A percentile compares a stretch with the other conserved stretches of the same genome.
Conservation (phyloP, 2,797 vertebrate species). For the Kryptolebias ocellatus region DNA sequence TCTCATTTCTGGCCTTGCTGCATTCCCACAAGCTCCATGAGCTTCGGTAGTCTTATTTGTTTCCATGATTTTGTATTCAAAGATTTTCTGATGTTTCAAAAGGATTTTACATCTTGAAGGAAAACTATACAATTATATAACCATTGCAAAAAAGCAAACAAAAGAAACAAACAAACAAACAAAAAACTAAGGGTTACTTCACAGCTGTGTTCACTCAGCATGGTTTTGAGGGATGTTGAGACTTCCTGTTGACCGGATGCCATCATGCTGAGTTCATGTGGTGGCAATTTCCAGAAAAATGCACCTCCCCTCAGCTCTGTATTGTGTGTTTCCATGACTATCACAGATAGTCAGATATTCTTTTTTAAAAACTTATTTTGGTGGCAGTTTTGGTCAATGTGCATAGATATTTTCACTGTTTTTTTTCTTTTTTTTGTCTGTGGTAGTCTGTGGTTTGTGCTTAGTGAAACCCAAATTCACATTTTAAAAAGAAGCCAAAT, state of each 20-base stretch:
- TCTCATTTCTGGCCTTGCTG: too few relatives aligned
- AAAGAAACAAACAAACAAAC: neutral
- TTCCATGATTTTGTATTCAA: too few relatives aligned
- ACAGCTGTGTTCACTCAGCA: slow-evolving; percentile 2
- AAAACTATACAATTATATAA: too few relatives aligned
- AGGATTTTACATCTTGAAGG: too few relatives aligned
- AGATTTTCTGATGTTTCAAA: too few relatives aligned
- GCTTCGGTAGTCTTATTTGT: too few relatives aligned
- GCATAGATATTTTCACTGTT: neutral
- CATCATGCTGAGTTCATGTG: slow-evolving; percentile 12
- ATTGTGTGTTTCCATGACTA: neutral
- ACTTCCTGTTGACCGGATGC: slow-evolving; percentile 14
- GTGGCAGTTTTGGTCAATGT: neutral
- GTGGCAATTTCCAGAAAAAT: neutral
- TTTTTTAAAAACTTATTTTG: neutral
- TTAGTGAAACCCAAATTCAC: neutral
- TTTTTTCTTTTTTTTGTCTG: neutral
- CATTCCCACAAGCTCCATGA: too few relatives aligned
- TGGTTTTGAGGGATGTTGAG: slow-evolving; percentile 9
- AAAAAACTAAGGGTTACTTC: neutral
- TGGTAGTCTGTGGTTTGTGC: neutral
- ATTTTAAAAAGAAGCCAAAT: slow-evolving; percentile 1
- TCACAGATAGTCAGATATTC: slow-evolving; percentile 1
- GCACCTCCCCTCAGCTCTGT: neutral
- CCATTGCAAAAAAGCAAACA: too few relatives aligned